Base-by-base conservation (phyloP, 1,140 invertebrate species). In the Globodera rostochiensis region DNA sequence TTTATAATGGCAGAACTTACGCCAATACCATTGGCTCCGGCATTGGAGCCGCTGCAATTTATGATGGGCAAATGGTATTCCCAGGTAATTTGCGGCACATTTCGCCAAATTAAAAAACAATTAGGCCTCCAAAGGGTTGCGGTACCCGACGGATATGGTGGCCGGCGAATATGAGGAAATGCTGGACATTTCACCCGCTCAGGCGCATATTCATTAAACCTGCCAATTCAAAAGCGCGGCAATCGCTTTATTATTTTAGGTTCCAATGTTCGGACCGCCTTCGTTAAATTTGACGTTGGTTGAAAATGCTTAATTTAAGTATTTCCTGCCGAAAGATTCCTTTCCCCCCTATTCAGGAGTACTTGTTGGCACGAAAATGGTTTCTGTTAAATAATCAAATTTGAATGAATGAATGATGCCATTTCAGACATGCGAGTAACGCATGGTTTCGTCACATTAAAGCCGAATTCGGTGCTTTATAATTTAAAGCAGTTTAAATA, bases 21-120 rank as follows among this genome's bases (percentile, higher is more conserved):
- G 21, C 85, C 86, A 36, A 90, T 89, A 79, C 88, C 88, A 46
- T 79, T 89, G 13, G 84, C 88, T 15, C 88, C 88, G 6, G 89
- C 88, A 47, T 67, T 89, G 5, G 88, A 89, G 71, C 88, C 88
- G 50, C 77, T 89, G 45, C 88, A 89, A 81, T 90, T 90, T 73
- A 88, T 89, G 85, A 75, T 89, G 66, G 88, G 88, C 66, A 87
- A 86, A 83, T 90, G 88, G 88, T 86, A 90, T 82, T 90, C 88
- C 3, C 83, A 84, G 21, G 77, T 78, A 69, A 70, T 36, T 19
- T 13, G 15, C 69, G n/a, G 45, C 21, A 15, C 45, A 77, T 46
- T 77, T 67, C 36, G 67, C 19, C 8, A 46, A 49, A 45, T 57
- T 50, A 78, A 13, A 36, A 15, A 15, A 11, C 3, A 21, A 53